A percentile compares a stretch with the other conserved stretches of the same genome.
These are phyloP conservation scores for Palloptera scutellata DNA, from an alignment of 2,888 invertebrate species.

Conservation along the genomic window DNA sequence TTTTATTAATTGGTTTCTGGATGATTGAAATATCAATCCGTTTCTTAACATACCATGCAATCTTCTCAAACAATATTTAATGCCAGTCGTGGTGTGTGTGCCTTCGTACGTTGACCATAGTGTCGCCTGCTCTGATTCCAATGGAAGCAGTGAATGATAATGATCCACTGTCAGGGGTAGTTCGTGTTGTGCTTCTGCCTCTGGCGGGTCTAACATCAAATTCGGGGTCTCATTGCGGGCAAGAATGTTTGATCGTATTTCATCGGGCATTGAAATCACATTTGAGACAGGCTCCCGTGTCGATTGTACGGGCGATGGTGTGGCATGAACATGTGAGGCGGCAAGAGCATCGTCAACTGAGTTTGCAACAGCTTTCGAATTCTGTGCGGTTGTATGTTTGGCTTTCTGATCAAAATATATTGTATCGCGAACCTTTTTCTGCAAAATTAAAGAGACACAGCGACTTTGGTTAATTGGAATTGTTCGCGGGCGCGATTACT, in stretches of 20 bases:
- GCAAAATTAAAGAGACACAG: slow-evolving; percentile 52
- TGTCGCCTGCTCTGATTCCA: slow-evolving; percentile 75
- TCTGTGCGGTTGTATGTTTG: slow-evolving; percentile 65
- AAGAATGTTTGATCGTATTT: slow-evolving; percentile 69
- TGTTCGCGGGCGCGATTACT: not conserved
- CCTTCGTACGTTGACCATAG: slow-evolving; percentile 91
- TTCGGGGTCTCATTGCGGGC: slow-evolving; percentile 64
- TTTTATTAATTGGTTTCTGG: not conserved
- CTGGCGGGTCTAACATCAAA: slow-evolving; percentile 76
- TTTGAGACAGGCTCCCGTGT: slow-evolving; percentile 63
- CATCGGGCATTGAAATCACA: slow-evolving; percentile 72
- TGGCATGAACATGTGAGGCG: slow-evolving; percentile 48
- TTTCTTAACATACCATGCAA: slow-evolving; percentile 74
- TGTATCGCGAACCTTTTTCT: slow-evolving; percentile 93
- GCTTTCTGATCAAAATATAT: slow-evolving; percentile 89
- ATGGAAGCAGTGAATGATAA: slow-evolving; percentile 85
- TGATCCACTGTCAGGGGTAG: slow-evolving; percentile 89
- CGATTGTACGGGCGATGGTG: slow-evolving; percentile 52
- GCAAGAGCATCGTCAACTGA: slow-evolving; percentile 52
- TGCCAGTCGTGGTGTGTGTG: slow-evolving; percentile 84
- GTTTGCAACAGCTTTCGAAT: slow-evolving; percentile 55
- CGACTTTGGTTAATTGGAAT: too few species aligned
- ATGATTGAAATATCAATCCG: too few species aligned
- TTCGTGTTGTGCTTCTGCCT: slow-evolving; percentile 62
- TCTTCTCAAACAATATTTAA: slow-evolving; percentile 84